phyloP scores from a whole-genome alignment of 2,797 vertebrate species.

The Odontamblyopus lacepedii region DNA sequence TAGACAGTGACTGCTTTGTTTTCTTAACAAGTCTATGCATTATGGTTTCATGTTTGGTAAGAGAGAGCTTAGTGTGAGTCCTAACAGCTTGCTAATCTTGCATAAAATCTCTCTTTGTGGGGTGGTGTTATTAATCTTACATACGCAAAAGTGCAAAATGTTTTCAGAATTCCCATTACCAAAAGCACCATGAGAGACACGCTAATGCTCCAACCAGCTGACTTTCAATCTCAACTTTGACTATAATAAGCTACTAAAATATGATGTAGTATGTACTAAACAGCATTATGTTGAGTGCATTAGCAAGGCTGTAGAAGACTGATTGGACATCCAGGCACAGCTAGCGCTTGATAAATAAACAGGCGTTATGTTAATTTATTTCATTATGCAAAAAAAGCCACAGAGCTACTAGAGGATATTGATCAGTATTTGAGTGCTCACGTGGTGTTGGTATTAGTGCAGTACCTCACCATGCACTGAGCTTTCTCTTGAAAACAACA shows the following conservation, averaged over 20 bases:
- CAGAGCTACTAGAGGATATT: conserved; percentile 67
- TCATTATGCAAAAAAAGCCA: conserved; percentile 65
- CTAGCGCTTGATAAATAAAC: conserved; percentile 72
- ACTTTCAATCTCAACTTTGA: conserved; percentile 33
- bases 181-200: conserved; percentile 47
- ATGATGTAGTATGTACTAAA: conserved; percentile 37
- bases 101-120: conserved; percentile 61
- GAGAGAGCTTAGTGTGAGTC: conserved; percentile 46
- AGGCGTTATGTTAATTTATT: conserved; percentile 71
- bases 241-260: conserved; percentile 22
- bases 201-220: conserved; percentile 19
- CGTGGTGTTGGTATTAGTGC: background rate
- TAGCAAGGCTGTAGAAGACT: conserved; percentile 54
- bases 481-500: conserved; percentile 39
- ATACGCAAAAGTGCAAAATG: conserved; percentile 39
- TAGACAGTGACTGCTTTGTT: conserved; percentile 27
- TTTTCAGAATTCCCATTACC: conserved; percentile 30
- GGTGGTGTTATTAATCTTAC: conserved; percentile 61
- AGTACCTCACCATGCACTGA: conserved; percentile 5
- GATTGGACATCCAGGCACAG: conserved; percentile 51
- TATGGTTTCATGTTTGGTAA: conserved; percentile 40
- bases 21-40: conserved; percentile 43
- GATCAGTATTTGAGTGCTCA: conserved; percentile 65
- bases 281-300: conserved; percentile 31
- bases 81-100: conserved; percentile 60